Base-by-base conservation (phyloP, 2,888 invertebrate genomes). In the Erynnis tages region DNA sequence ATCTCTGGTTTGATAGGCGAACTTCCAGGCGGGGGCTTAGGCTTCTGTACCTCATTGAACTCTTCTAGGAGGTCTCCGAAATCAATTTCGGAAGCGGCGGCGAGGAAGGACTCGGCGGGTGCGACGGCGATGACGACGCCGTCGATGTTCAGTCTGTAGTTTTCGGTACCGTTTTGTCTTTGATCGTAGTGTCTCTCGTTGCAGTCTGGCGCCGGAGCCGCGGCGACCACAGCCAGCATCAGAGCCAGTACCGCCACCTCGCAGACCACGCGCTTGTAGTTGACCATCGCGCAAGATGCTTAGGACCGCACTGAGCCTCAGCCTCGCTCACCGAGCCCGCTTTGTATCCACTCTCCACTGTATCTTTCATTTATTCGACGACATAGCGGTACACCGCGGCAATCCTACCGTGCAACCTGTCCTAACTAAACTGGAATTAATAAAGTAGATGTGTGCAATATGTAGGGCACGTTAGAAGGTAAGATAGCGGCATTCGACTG, bases 161-260 rank as follows among this genome's bases (percentile, higher is more conserved):
- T 96, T 64, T 94, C 94, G 0, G 92, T 87, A 1, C 95, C 95
- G 69, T 95, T 95, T 73, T 96, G 96, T 4, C 95, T 82, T 70
- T 95, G 94, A 76, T 96, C 95, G 58, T 86, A 82, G 14, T 83
- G 59, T 41, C 79, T 54, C 29, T 70, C 68, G 7, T 58, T 54
- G 44, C 63, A 61, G 54, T 78, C 75, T n/a, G 71, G 65, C 2
- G 71, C 62, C 2, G 80, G 73, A 0, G 85, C 82, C 0, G 76
- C 71, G 1, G 63, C 54, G 1, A 59, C 65, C 2, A 65, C 49
- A 2, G 65, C 60, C 35, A 69, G 47, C 14, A 74, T 49, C 49
- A 63, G 65, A 29, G 69, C 59, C 14, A 82, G 50, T 45, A 82
- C 57, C 53, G 72, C 80, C 57, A 76, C 80, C 59, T 82, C 84